Evolutionary conservation across 2,888 invertebrate genomes (phyloP).

Genomic region (Ceraclea dissimilis): DNA sequence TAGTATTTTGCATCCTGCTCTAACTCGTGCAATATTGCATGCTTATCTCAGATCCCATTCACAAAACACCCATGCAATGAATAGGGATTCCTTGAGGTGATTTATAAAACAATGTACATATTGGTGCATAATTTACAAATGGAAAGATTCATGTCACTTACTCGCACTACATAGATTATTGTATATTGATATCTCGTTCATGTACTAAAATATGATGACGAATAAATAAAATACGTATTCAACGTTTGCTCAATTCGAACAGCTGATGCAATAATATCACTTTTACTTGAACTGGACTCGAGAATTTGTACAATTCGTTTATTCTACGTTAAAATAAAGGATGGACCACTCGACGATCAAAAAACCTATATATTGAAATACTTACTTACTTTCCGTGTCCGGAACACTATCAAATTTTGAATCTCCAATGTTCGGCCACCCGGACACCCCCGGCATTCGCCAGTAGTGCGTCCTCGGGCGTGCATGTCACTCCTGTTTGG

Average conservation of each 20-base stretch:
- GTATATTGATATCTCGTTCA: not conserved
- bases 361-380: too few species aligned
- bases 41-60: not conserved
- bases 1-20: not conserved
- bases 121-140: not conserved
- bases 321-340: too few species aligned
- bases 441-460: too few species aligned
- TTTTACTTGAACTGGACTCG: not conserved
- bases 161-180: not conserved
- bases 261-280: not conserved
- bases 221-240: not conserved
- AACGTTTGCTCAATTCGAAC: not conserved
- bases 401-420: too few species aligned
- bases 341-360: too few species aligned
- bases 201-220: not conserved
- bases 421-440: too few species aligned
- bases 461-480: too few species aligned
- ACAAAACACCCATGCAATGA: not conserved
- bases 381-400: too few species aligned
- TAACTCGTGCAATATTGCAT: not conserved
- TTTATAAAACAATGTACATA: not conserved
- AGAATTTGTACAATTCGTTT: too few species aligned
- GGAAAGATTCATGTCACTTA: not conserved
- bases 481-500: too few species aligned
- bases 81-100: not conserved